Base-by-base conservation (phyloP, 2,797 vertebrate species). In the Hemitrygon akajei region DNA sequence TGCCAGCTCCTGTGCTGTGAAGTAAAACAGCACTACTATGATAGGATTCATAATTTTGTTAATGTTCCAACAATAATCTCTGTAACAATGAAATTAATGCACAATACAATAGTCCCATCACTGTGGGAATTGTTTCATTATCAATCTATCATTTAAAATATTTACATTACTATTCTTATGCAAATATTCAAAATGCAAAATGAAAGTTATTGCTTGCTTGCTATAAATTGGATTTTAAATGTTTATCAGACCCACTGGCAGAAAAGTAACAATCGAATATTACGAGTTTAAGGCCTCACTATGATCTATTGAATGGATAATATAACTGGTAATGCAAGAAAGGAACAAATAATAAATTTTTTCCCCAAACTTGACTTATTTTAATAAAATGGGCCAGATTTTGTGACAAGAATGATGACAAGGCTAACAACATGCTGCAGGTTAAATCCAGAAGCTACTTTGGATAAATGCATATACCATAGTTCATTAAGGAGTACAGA, bases 1-100 rank as follows among this genome's bases (percentile, higher is more conserved):
- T 0, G 94, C 94, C 75, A 95, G 94, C 76, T 95, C 95, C 95
- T 94, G 94, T 69, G 94, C 96, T 97, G 93, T 80, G 60, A 73
- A 58, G 93, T 40, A 76, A 75, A 76, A 47, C 30, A 56, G 37
- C n/a, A n/a, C 22, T 76, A 93, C 27, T n/a, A 76, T 56, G 2
- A 75, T 5, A n/a, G 69, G 7, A 40, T 76, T 92, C 37, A 71
- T 20, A 66, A 25, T 66, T n/a, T 40, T 34, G 20, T 71, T 25
- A 66, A 89, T 66, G 60, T 9, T 91, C 69, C 47, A 92, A 75
- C 34, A n/a, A 73, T 47, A 30, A 75, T 25, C 20, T 27, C 34
- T 47, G 22, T 66, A 37, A 4, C 37, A 27, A 34, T 66, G 60
- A 20, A 9, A 71, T 91, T 91, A 69, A 16, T 30, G 73, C 37